Base-by-base conservation (phyloP, 2,797 vertebrate species). In the Rhabdomys pumilio region DNA sequence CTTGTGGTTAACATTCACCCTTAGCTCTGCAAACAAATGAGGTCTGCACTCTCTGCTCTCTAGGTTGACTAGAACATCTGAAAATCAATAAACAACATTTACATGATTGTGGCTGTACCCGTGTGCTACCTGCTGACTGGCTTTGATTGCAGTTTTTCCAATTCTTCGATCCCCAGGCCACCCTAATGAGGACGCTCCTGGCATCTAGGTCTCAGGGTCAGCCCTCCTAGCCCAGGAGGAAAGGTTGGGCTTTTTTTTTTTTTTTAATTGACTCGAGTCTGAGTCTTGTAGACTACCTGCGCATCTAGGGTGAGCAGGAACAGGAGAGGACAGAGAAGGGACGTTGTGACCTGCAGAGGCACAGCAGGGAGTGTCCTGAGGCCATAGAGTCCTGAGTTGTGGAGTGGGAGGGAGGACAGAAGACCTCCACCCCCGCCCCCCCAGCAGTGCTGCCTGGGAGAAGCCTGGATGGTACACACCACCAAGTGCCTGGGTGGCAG, bases 41-140 rank as follows among this genome's bases (percentile, higher is more conserved):
- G n/a, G 50, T 90, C 59, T 38, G 53, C 29, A 55, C 83, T 89
- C 34, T 50, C 89, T 44, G 53, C 44, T 15, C 19, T 38, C 38
- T 38, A 31, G 79, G 63, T 17, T 50, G 75, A 87, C 20, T 80
- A 1, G 50, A 13, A 69, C 80, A 24, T 92, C 3, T 77, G 88
- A 47, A 83, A 89, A 89, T 53, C 90, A 92, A 59, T 91, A 93
- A 93, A 82, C 38, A 10, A 69, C 34, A 82, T 69, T 77, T 55
- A 5, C 81, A 29, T 15, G 92, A 73, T 29, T 29, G 31, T 47
- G 53, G 79, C n/a, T 1, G 3, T 61, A 59, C 20, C 5, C 12
- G 26, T 3, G 0, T 0, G 1, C n/a, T 59, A 85, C 29, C 91
- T 1, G 26, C 31, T 0, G 2, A 10, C 63, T 55, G 2, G 11